Evolutionary conservation across 2,797 vertebrate species (phyloP), one percentile per base, ranked within the genome.

Genomic region (Cyprinodon diabolis): DNA sequence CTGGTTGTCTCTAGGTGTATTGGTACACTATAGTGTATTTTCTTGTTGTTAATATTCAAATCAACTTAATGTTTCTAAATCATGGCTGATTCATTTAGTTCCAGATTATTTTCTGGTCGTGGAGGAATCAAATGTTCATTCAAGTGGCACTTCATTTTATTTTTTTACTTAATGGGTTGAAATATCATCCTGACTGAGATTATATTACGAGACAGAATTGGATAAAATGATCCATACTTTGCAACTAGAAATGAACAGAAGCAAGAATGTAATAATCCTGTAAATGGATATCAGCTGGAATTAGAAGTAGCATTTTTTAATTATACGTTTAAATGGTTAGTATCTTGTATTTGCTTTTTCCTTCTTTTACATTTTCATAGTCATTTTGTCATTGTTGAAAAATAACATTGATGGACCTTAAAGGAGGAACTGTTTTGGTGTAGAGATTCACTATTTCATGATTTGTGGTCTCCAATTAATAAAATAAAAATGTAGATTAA

Each of bases 141-240:
- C 43, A 68, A 68, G 66, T 62, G 58, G 54, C 19, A 52, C 43
- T 58, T 80, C 23, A 60, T 76, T 78, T 37, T 77, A 55, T 66
- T 70, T 30, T 30, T 30, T 51, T 76, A 60, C 47, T 51, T 43
- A 52, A 17, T 56, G 35, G 68, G 80, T 6, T 84, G 40, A 76
- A 43, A n/a, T 78, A 19, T 74, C 56, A 25, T 72, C 60, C 19
- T 55, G 58, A 77, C 30, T 80, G 40, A 12, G 23, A 62, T 82
- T 60, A 52, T 12, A 68, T 78, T 68, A 73, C 43, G 67, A 77
- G 72, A 75, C 52, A 67, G 35, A 51, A 81, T 35, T 4, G 49
- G 63, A 78, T 60, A 47, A 23, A 52, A 43, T 54, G 9, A 1
- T 21, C 4, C 13, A 65, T 6, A 23, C 19, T 65, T 45, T 14